A percentile compares a stretch with the other conserved stretches of the same genome.
Conservation (phyloP, 2,797 vertebrate species). For the Natrix natrix region DNA sequence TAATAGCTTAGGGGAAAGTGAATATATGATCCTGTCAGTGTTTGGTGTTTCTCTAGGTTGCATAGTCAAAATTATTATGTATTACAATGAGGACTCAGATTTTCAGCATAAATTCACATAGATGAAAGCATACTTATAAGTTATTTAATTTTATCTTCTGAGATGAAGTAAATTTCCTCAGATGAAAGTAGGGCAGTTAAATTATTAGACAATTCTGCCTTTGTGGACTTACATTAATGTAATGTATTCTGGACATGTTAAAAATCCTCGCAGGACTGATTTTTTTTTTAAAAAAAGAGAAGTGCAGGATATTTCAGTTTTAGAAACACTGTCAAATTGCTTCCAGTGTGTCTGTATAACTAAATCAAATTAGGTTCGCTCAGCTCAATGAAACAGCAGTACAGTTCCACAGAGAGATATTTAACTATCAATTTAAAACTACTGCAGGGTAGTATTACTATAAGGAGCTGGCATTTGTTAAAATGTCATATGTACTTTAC, state of each 20-base stretch:
- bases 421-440: slow-evolving; percentile 18
- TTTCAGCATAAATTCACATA: slow-evolving; percentile 49
- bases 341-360: not conserved
- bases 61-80: slow-evolving; percentile 60
- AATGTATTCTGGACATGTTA: slow-evolving; percentile 12
- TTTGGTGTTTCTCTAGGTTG: slow-evolving; percentile 55
- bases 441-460: slow-evolving; percentile 26
- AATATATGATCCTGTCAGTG: slow-evolving; percentile 56
- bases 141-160: slow-evolving; percentile 44
- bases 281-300: not conserved
- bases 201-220: slow-evolving; percentile 16
- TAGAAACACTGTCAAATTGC: slow-evolving; percentile 13
- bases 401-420: slow-evolving; percentile 1
- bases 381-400: slow-evolving; percentile 1
- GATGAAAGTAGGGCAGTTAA: slow-evolving; percentile 45
- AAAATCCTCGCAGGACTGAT: not conserved
- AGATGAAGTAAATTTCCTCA: slow-evolving; percentile 32
- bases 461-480: slow-evolving; percentile 36
- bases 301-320: slow-evolving; percentile 4
- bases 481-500: slow-evolving; percentile 53
- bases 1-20: slow-evolving; percentile 50
- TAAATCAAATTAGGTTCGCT: not conserved
- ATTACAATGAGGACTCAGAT: slow-evolving; percentile 49
- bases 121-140: slow-evolving; percentile 45
- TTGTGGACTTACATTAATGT: slow-evolving; percentile 10